Percentiles rank a stretch among this genome's conserved stretches.
phyloP scores from a whole-genome alignment of 2,113 vertebrate genomes.

The Eudorcas thomsonii region DNA sequence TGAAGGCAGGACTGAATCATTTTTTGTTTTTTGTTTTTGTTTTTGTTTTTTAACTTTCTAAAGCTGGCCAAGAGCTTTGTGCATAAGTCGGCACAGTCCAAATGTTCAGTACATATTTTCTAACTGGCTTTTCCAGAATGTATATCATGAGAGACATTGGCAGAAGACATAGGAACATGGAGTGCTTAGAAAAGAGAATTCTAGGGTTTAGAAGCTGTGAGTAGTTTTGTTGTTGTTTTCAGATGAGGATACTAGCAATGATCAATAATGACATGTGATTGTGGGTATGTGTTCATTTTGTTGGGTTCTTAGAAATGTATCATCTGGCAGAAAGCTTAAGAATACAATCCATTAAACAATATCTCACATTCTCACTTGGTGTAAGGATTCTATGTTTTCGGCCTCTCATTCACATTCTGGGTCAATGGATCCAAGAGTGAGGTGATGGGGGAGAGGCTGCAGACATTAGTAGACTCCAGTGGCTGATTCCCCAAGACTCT shows the following conservation, averaged over 20 bases:
- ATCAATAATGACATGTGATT: background rate
- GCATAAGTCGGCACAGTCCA: background rate
- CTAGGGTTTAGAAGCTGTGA: background rate
- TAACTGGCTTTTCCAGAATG: background rate
- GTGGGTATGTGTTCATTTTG: background rate
- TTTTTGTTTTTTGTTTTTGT: background rate
- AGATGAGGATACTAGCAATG: background rate
- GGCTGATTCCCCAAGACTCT: background rate
- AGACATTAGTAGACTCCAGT: background rate
- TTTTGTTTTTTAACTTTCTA: background rate
- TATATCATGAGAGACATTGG: background rate
- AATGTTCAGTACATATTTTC: background rate
- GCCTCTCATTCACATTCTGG: background rate
- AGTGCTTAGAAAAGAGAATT: background rate
- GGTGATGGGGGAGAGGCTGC: rapidly evolving
- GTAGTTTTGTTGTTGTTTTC: background rate
- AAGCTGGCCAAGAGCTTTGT: background rate
- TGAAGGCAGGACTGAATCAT: background rate
- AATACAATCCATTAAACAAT: background rate
- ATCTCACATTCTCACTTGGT: background rate
- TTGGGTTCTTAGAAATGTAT: background rate
- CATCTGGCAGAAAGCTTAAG: background rate
- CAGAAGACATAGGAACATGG: background rate
- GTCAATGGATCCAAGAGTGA: background rate
- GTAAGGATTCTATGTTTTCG: background rate